phyloP scores from a whole-genome alignment of 2,113 vertebrate species.

The Catagonus wagneri region DNA sequence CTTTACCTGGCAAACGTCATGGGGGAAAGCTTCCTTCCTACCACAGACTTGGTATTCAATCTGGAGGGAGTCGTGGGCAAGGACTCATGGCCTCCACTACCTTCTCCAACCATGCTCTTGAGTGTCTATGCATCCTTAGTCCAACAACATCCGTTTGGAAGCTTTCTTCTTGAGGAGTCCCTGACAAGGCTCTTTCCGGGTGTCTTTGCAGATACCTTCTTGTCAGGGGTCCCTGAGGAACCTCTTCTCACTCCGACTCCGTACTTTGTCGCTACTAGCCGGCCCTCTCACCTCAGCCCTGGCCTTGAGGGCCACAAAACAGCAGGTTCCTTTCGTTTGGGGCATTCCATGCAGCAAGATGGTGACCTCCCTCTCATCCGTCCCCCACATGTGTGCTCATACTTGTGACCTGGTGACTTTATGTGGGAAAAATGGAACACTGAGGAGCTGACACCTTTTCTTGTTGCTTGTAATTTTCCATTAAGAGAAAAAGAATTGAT shows the following conservation, averaged over 20 bases:
- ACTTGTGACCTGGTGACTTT: neutral
- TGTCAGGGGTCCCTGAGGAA: neutral
- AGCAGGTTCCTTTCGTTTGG: neutral
- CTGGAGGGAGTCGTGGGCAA: neutral
- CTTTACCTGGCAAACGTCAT: neutral
- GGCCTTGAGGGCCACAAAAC: neutral
- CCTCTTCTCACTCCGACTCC: neutral
- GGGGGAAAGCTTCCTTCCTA: neutral
- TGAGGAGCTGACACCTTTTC: neutral
- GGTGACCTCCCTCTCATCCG: rapidly evolving
- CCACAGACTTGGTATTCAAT: neutral
- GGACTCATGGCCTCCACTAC: neutral
- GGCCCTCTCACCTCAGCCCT: neutral
- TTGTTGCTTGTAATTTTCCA: neutral
- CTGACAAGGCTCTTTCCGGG: neutral
- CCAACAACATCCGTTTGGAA: neutral
- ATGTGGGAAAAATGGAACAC: neutral
- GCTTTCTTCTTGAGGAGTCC: neutral
- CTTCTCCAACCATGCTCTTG: neutral
- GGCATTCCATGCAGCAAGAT: neutral
- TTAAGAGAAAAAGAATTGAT: neutral
- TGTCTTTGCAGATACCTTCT: neutral
- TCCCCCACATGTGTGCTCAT: neutral
- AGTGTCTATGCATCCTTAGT: neutral
- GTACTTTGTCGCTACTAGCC: neutral